Conservation (phyloP, 2,113 vertebrate species). For the Perca fluviatilis region DNA sequence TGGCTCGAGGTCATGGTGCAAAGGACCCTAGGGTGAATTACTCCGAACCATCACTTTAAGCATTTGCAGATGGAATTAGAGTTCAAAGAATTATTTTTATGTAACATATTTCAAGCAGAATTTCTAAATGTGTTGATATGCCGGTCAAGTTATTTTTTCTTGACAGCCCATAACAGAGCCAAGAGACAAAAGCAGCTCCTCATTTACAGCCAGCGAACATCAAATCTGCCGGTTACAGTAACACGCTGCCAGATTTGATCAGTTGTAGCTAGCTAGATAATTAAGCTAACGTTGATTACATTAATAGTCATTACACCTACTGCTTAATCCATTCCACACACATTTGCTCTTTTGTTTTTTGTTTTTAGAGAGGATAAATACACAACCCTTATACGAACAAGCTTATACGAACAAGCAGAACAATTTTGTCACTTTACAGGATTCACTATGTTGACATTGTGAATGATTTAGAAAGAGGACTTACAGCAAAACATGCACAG, state of each 20-base stretch:
- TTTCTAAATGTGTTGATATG: not conserved
- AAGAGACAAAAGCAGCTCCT: not conserved
- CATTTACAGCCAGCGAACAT: not conserved
- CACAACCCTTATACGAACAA: not conserved
- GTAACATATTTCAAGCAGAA: not conserved
- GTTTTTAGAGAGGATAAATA: not conserved
- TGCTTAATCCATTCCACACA: too few species aligned
- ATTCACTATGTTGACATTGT: not conserved
- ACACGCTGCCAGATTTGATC: not conserved
- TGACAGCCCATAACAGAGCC: not conserved
- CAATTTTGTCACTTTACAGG: not conserved
- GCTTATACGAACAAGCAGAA: not conserved
- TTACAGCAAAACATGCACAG: not conserved
- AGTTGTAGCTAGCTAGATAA: not conserved
- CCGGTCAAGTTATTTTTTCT: too few species aligned
- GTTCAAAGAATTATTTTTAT: not conserved
- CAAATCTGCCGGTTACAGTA: not conserved
- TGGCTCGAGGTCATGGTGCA: too few species aligned
- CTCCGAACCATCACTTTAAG: too few species aligned
- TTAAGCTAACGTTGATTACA: not conserved
- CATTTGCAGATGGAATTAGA: not conserved
- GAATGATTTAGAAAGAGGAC: not conserved
- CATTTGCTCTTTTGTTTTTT: not conserved
- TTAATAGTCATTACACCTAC: not conserved
- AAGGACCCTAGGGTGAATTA: too few species aligned